Conservation (phyloP, 2,797 vertebrate genomes). For the Molossus alvarezi region DNA sequence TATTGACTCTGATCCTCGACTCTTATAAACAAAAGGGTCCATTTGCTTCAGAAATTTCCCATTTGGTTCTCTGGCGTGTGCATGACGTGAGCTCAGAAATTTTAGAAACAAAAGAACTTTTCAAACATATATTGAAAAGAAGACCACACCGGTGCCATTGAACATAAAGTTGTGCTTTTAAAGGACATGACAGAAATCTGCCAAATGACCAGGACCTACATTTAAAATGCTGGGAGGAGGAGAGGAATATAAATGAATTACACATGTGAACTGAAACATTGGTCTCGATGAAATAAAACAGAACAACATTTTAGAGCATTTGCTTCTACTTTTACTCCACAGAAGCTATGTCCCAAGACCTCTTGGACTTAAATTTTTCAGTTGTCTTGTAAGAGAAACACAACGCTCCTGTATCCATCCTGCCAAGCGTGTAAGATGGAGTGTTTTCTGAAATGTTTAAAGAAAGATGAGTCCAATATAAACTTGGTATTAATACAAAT, state of each 20-base stretch:
- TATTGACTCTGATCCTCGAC: conserved; percentile 56
- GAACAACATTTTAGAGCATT: conserved; percentile 56
- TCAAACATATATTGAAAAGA: conserved; percentile 32
- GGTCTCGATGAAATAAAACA: not conserved
- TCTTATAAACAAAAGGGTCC: conserved; percentile 61
- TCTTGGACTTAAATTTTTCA: conserved; percentile 8
- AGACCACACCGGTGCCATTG: conserved; percentile 50
- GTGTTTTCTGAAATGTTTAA: conserved; percentile 75
- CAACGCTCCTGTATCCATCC: not conserved
- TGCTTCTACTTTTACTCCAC: conserved; percentile 15
- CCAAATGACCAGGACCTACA: not conserved
- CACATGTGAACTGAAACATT: not conserved
- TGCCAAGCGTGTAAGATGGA: conserved; percentile 15
- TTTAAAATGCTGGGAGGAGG: conserved; percentile 43
- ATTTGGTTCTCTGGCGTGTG: conserved; percentile 56
- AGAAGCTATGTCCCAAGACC: conserved; percentile 16
- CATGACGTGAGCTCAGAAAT: not conserved
- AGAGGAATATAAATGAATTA: not conserved
- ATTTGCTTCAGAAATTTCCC: conserved; percentile 71
- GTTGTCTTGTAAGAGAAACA: conserved; percentile 64
- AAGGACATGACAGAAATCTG: not conserved
- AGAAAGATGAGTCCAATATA: conserved; percentile 62
- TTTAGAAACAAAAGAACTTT: conserved; percentile 61
- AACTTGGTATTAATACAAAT: conserved; percentile 76
- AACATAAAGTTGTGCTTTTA: conserved; percentile 43